Conservation (phyloP, 2,888 invertebrate genomes). For the Platycheirus rosarum region DNA sequence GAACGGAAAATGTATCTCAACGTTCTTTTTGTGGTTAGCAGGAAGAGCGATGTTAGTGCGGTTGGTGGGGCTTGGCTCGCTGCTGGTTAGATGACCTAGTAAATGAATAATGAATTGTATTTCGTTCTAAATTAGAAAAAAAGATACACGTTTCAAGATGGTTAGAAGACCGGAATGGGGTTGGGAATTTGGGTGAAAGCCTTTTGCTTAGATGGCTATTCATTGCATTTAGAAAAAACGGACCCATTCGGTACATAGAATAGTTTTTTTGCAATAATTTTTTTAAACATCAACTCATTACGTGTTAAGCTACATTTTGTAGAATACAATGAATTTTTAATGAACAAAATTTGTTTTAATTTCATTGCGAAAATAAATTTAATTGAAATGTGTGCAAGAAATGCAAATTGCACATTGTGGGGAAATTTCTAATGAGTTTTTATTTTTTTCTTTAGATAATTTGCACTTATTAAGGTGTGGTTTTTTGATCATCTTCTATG, state of each 20-base stretch:
- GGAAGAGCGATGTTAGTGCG: background rate
- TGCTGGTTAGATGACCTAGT: conserved; percentile 56
- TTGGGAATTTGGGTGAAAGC: background rate
- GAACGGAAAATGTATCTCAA: conserved; percentile 66
- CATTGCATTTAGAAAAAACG: conserved; percentile 11
- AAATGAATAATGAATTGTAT: conserved; percentile 29
- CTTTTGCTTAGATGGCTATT: conserved; percentile 13
- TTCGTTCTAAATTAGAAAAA: conserved; percentile 19
- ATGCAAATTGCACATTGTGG: background rate
- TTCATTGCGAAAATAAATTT: background rate
- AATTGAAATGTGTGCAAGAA: background rate
- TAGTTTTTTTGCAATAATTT: background rate
- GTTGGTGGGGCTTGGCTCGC: conserved; percentile 11
- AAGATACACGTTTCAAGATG: background rate
- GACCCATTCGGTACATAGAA: background rate
- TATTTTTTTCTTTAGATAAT: background rate
- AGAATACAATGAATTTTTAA: conserved; percentile 7
- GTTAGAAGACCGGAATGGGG: background rate
- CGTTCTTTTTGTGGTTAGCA: conserved; percentile 8
- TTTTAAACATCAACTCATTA: background rate
- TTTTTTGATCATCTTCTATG: no score
- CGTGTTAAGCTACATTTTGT: no score
- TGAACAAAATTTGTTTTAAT: background rate
- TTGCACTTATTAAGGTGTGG: no score
- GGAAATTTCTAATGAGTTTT: conserved; percentile 5